A percentile compares a stretch with the other conserved stretches of the same genome.
phyloP scores from a whole-genome alignment of 2,888 invertebrate genomes.

The Neocrepidodera transversa region DNA sequence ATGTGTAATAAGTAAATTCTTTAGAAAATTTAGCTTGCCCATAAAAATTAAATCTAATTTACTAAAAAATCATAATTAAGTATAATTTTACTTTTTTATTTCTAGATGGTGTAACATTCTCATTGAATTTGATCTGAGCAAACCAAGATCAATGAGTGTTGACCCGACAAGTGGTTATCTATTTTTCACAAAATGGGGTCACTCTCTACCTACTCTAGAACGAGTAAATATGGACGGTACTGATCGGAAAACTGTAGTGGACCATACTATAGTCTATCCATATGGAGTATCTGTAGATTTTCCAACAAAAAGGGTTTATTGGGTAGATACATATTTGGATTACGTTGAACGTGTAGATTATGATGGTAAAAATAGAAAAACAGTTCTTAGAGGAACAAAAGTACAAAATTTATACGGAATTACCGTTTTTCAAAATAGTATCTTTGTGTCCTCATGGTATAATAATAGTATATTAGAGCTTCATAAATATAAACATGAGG shows the following conservation, averaged over 20 bases:
- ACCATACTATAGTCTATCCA: slow-evolving; percentile 78
- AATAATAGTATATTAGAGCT: slow-evolving; percentile 70
- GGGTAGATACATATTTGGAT: slow-evolving; percentile 83
- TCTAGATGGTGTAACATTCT: slow-evolving; percentile 70
- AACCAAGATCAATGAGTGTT: slow-evolving; percentile 72
- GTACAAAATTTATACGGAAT: slow-evolving; percentile 74
- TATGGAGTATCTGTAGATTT: slow-evolving; percentile 76
- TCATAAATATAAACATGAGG: slow-evolving; percentile 64
- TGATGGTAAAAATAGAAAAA: slow-evolving; percentile 71
- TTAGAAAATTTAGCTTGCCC: too few species aligned
- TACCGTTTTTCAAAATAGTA: slow-evolving; percentile 74
- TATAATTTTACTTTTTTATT: too few species aligned
- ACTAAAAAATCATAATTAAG: too few species aligned
- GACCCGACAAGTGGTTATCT: slow-evolving; percentile 79
- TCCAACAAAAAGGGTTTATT: slow-evolving; percentile 74
- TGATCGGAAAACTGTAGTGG: slow-evolving; percentile 67
- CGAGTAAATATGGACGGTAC: slow-evolving; percentile 72
- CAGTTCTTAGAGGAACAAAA: slow-evolving; percentile 64
- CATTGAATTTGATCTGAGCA: slow-evolving; percentile 71
- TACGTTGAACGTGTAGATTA: slow-evolving; percentile 81
- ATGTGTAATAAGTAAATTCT: too few species aligned
- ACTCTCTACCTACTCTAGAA: slow-evolving; percentile 68
- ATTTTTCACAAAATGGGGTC: slow-evolving; percentile 82
- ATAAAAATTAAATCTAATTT: not conserved
- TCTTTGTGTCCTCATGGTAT: slow-evolving; percentile 78